These are phyloP conservation scores for Mohoua ochrocephala DNA, from an alignment of 2,113 vertebrate genomes.

Conservation along the genomic window DNA sequence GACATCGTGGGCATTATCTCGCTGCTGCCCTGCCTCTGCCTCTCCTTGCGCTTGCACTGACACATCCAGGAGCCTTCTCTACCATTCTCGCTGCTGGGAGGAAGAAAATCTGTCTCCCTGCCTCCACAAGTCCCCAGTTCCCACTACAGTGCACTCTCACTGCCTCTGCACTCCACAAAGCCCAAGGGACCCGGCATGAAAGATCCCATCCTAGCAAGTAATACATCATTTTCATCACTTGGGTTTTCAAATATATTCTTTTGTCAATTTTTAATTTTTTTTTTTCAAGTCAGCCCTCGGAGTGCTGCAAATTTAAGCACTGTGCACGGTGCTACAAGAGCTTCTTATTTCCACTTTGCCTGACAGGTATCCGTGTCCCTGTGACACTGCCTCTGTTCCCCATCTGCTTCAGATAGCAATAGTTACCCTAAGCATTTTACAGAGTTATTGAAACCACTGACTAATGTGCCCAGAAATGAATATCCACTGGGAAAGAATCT, in stretches of 20 bases:
- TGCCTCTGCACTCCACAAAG: not conserved
- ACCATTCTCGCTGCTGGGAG: not conserved
- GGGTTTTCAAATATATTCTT: not conserved
- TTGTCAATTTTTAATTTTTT: not conserved
- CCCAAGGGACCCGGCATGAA: not conserved
- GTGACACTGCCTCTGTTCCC: not conserved
- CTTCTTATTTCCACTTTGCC: conserved; percentile 26
- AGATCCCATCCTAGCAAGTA: not conserved
- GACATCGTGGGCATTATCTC: not conserved
- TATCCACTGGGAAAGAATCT: conserved; percentile 4
- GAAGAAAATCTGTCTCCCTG: not conserved
- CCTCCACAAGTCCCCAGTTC: not conserved
- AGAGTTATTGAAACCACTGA: not conserved
- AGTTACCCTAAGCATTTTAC: not conserved
- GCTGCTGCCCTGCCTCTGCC: not conserved
- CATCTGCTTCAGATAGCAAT: not conserved
- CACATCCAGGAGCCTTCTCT: not conserved
- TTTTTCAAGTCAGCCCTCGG: not conserved
- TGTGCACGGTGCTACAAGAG: not conserved
- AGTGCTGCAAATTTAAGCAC: conserved; percentile 1
- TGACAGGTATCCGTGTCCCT: not conserved
- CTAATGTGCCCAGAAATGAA: not conserved
- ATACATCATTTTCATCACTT: not conserved
- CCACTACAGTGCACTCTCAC: not conserved
- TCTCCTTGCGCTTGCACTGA: not conserved